Evolutionary conservation across 2,888 invertebrate genomes (phyloP).

Genomic region (Phaedon cochleariae): DNA sequence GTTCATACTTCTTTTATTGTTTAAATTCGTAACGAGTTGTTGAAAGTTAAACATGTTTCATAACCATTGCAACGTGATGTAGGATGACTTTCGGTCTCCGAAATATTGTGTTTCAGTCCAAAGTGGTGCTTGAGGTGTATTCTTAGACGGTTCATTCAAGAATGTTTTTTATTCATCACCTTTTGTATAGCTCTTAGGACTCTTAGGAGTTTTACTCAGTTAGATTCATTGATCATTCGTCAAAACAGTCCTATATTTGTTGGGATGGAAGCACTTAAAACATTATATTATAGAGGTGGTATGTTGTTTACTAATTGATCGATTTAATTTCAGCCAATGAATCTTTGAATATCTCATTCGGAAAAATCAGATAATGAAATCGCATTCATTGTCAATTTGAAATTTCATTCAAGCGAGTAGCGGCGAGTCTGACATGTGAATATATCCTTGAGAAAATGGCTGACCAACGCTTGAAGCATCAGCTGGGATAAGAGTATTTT

Average conservation of each 20-base stretch:
- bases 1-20: conserved; percentile 42
- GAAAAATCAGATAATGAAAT: no score
- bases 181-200: not conserved
- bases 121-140: conserved; percentile 3
- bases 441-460: no score
- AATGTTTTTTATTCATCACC: not conserved
- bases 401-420: no score
- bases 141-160: not conserved
- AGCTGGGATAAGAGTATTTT: no score
- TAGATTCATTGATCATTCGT: not conserved
- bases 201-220: no score
- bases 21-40: conserved; percentile 41
- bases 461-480: no score
- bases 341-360: no score
- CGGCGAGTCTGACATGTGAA: no score
- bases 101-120: conserved; percentile 19
- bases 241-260: not conserved
- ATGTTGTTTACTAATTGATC: no score
- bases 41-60: conserved; percentile 41
- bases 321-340: no score
- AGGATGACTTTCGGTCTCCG: conserved; percentile 32
- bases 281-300: no score
- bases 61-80: conserved; percentile 34
- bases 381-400: no score
- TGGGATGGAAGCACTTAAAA: not conserved